Evolutionary conservation across 2,797 vertebrate genomes (phyloP).

Genomic region (Allobates femoralis): DNA sequence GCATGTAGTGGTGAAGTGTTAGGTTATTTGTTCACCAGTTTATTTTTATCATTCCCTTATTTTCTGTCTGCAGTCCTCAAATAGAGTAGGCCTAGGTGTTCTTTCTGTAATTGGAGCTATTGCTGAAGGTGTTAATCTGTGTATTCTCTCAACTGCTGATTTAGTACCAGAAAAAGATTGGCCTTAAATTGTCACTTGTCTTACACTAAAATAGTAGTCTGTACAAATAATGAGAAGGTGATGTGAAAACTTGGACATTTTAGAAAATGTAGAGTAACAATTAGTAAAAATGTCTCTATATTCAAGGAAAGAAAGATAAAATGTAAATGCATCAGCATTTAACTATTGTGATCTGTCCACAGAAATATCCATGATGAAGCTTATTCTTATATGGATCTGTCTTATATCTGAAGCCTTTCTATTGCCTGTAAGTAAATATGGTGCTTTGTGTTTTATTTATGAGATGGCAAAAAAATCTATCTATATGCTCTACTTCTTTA

Average conservation of each 20-base stretch:
- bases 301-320: neutral
- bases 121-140: too few relatives aligned
- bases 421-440: conserved; percentile 48
- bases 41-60: too few relatives aligned
- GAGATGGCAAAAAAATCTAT: neutral
- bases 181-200: too few relatives aligned
- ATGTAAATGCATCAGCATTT: neutral
- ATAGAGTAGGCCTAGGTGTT: too few relatives aligned
- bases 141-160: too few relatives aligned
- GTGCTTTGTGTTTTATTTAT: neutral
- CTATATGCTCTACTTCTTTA: too few relatives aligned
- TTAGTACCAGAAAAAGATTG: too few relatives aligned
- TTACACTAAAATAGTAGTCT: neutral
- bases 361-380: conserved; percentile 46
- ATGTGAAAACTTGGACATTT: neutral
- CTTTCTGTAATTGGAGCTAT: too few relatives aligned
- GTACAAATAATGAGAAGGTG: neutral
- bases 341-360: conserved; percentile 11
- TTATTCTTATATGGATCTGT: conserved; percentile 22
- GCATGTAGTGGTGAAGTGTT: too few relatives aligned
- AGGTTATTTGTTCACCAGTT: too few relatives aligned
- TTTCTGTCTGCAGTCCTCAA: too few relatives aligned
- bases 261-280: neutral
- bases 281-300: neutral
- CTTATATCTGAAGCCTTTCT: conserved; percentile 20